Evolutionary conservation across 2,797 vertebrate genomes (phyloP).

Genomic region (Lacerta viridis): DNA sequence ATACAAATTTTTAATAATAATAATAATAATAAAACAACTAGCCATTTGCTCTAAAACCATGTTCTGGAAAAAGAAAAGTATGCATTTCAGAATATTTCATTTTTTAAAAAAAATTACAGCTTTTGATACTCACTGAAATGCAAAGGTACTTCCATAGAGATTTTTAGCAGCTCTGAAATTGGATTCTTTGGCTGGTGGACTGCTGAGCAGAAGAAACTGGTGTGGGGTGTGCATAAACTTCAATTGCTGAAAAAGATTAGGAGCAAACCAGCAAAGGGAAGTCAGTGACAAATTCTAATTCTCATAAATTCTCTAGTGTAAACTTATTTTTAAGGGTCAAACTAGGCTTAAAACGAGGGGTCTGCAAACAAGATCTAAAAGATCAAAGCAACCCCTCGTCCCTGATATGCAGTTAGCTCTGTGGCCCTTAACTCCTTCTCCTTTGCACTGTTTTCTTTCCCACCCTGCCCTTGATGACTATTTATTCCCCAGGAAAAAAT

Average conservation of each 20-base stretch:
- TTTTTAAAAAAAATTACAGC: not conserved
- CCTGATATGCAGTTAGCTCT: not conserved
- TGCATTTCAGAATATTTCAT: conserved; percentile 7
- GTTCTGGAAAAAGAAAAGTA: conserved; percentile 24
- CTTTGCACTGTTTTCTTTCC: not conserved
- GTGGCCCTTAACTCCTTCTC: not conserved
- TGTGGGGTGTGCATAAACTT: conserved; percentile 95
- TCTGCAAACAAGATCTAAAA: not conserved
- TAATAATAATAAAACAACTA: conserved; percentile 23
- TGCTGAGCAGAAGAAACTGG: conserved; percentile 93
- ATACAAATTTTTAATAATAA: too few relatives aligned
- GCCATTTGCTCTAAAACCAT: conserved; percentile 22
- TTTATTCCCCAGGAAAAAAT: not conserved
- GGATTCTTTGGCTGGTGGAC: conserved; percentile 95
- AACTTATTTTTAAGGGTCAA: not conserved
- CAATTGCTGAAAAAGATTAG: conserved; percentile 84
- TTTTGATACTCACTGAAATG: conserved; percentile 89
- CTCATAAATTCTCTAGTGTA: not conserved
- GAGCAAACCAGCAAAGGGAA: conserved; percentile 18
- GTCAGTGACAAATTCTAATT: not conserved
- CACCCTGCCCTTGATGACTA: not conserved
- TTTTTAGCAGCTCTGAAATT: conserved; percentile 93
- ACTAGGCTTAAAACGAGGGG: not conserved
- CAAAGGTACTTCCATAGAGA: conserved; percentile 92
- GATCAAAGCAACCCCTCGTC: not conserved